Conservation (phyloP, 35 echinoderm and acorn worm genomes). For the Eucidaris tribuloides region DNA sequence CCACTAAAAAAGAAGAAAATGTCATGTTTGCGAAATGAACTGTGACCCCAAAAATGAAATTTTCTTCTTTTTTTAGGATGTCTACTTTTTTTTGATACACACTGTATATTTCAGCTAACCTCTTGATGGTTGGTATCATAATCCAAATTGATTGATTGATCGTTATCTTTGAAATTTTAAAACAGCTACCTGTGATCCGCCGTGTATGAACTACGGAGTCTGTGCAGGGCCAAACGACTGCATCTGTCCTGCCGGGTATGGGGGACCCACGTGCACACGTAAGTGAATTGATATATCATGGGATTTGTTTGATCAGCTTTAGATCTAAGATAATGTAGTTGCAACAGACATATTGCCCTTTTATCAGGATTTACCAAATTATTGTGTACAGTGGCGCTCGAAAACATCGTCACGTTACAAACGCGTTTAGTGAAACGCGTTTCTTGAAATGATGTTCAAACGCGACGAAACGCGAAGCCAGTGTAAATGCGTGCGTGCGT, state of each 20-base stretch:
- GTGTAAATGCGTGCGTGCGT: not conserved
- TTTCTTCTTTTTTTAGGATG: not conserved
- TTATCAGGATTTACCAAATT: not conserved
- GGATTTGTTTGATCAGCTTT: not conserved
- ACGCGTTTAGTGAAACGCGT: too few relatives aligned
- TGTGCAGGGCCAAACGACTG: conserved; percentile 86
- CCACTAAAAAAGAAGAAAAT: not conserved
- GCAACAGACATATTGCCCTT: not conserved
- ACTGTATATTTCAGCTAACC: too few relatives aligned
- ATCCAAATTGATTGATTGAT: not conserved
- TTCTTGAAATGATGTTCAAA: too few relatives aligned
- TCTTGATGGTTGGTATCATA: not conserved
- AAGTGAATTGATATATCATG: conserved; percentile 30
- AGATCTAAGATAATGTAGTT: not conserved
- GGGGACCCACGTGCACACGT: conserved; percentile 79
- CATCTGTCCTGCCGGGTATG: conserved; percentile 76
- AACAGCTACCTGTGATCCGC: conserved; percentile 78
- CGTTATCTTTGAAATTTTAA: not conserved
- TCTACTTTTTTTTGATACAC: too few relatives aligned
- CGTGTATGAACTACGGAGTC: conserved; percentile 90
- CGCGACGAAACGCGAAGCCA: too few relatives aligned
- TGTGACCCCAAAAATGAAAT: too few relatives aligned
- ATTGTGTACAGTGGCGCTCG: too few relatives aligned
- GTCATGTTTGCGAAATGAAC: too few relatives aligned
- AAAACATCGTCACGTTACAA: too few relatives aligned